Conservation (phyloP, 2,113 vertebrate genomes). For the Antennarius striatus region DNA sequence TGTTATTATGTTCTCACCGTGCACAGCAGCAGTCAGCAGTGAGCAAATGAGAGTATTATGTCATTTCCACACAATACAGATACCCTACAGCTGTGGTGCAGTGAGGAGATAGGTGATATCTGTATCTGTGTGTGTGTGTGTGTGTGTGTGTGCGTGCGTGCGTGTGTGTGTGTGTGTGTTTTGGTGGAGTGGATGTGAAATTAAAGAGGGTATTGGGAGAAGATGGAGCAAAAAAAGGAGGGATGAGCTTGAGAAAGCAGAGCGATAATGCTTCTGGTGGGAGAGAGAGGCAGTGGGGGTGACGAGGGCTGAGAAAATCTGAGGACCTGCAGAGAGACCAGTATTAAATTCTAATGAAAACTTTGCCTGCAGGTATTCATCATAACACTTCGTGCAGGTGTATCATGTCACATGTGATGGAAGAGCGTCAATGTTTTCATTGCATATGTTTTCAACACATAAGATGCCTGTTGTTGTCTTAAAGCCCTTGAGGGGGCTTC, state of each 20-base stretch:
- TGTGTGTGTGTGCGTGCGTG: too few species aligned
- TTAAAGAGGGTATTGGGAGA: constrained; percentile 49
- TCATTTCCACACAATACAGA: constrained; percentile 37
- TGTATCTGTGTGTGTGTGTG: constrained; percentile 7
- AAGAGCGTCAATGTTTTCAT: not conserved
- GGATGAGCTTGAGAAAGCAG: constrained; percentile 45
- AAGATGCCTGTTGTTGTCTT: constrained; percentile 5
- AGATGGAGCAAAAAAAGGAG: constrained; percentile 27
- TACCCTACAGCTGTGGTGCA: constrained; percentile 25
- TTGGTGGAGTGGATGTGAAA: constrained; percentile 39
- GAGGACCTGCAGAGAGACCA: constrained; percentile 8
- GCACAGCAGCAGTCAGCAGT: constrained; percentile 29
- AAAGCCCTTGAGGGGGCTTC: not conserved
- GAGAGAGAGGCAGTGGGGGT: not conserved
- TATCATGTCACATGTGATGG: constrained; percentile 6
- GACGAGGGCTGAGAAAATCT: constrained; percentile 6
- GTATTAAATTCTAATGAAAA: constrained; percentile 49
- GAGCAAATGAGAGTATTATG: constrained; percentile 30
- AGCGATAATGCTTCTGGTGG: constrained; percentile 40
- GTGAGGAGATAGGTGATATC: constrained; percentile 10
- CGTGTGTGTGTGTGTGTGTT: not conserved
- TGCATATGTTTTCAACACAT: constrained; percentile 3
- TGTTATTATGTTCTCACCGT: constrained; percentile 9
- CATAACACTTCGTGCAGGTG: constrained; percentile 18
- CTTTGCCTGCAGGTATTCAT: constrained; percentile 46